These are phyloP conservation scores for Hydropsyche betteni DNA, from an alignment of 2,888 invertebrate genomes.

Conservation along the genomic window DNA sequence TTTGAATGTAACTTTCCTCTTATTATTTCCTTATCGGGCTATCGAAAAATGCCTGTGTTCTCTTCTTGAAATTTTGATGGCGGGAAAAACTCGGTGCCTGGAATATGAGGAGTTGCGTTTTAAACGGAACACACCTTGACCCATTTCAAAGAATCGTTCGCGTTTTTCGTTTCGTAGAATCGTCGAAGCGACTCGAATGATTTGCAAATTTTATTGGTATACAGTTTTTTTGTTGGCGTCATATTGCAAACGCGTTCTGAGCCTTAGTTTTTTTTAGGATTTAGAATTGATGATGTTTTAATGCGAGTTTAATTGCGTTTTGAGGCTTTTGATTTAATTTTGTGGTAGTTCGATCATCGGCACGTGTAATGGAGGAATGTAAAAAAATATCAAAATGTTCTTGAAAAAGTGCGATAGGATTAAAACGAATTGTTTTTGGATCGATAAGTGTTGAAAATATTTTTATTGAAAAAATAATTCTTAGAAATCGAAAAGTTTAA, in stretches of 20 bases:
- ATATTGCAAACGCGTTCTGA: background rate
- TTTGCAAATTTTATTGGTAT: background rate
- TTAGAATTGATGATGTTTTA: constrained; percentile 8
- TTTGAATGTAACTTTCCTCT: too few relatives aligned
- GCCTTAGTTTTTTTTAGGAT: background rate
- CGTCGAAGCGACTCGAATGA: background rate
- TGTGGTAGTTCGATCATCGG: background rate
- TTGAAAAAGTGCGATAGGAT: background rate
- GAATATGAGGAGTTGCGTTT: too few relatives aligned
- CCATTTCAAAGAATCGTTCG: constrained; percentile 16
- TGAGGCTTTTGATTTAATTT: background rate
- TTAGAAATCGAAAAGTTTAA: too few relatives aligned
- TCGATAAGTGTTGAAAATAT: too few relatives aligned
- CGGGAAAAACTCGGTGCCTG: too few relatives aligned
- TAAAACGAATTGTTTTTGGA: too few relatives aligned
- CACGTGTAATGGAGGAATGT: background rate
- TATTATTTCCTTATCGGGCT: too few relatives aligned
- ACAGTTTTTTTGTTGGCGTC: background rate
- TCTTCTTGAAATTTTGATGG: too few relatives aligned
- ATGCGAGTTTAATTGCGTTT: constrained; percentile 19
- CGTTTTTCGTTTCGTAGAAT: background rate
- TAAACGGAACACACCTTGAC: constrained; percentile 10
- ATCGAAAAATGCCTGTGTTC: too few relatives aligned
- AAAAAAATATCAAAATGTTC: background rate
- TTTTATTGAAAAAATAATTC: too few relatives aligned